Evolutionary conservation across 2,797 vertebrate species (phyloP).

Genomic region (Tympanoctomys barrerae): DNA sequence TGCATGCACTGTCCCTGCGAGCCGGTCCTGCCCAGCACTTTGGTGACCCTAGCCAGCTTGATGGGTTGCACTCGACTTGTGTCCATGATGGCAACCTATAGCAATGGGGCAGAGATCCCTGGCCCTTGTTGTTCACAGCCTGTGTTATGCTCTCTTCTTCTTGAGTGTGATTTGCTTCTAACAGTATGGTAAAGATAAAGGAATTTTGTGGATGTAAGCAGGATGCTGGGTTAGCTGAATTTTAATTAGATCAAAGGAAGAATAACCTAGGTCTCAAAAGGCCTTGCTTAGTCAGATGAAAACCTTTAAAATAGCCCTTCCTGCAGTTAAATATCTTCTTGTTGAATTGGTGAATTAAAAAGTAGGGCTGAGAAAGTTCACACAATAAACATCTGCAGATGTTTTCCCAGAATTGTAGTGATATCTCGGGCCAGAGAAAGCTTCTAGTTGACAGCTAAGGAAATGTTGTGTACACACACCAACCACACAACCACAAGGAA

Average conservation of each 20-base stretch:
- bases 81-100: no score
- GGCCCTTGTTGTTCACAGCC: not conserved
- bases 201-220: not conserved
- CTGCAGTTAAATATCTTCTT: not conserved
- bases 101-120: no score
- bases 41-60: no score
- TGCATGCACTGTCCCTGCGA: no score
- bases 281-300: not conserved
- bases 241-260: slow-evolving; percentile 4
- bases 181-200: not conserved
- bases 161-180: not conserved
- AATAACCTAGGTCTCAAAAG: not conserved
- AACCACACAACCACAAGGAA: not conserved
- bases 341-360: not conserved
- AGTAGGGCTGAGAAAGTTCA: not conserved
- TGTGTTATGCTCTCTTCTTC: not conserved
- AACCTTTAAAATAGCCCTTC: not conserved
- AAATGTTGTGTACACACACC: not conserved
- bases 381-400: not conserved
- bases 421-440: not conserved
- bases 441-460: not conserved
- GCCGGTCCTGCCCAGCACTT: no score
- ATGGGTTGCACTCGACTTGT: no score
- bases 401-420: not conserved
- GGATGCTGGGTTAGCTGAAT: not conserved